These are phyloP conservation scores for Lycia hirtaria DNA, from an alignment of 2,888 invertebrate species.

Conservation along the genomic window DNA sequence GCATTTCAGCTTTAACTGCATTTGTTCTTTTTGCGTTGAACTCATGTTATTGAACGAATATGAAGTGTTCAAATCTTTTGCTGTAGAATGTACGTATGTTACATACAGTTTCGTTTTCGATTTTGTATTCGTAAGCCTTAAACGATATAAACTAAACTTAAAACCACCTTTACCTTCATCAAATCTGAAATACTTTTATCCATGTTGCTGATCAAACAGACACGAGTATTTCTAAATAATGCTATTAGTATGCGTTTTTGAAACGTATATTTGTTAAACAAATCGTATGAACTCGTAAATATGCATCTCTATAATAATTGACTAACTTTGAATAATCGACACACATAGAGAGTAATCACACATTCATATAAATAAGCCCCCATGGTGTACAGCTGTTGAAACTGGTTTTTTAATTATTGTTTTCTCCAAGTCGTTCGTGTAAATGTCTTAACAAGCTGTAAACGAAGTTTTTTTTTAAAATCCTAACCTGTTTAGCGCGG, in stretches of 20 bases:
- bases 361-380: not conserved
- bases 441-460: no score
- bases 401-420: no score
- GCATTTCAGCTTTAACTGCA: no score
- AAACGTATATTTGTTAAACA: slow-evolving; percentile 3
- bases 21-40: no score
- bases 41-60: no score
- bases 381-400: not conserved
- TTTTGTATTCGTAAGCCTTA: not conserved
- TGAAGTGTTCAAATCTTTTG: no score
- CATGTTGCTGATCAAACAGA: slow-evolving; percentile 15
- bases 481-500: no score
- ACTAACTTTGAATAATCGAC: slow-evolving; percentile 13
- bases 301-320: slow-evolving; percentile 15
- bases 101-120: not conserved
- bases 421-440: no score
- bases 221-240: slow-evolving; percentile 18
- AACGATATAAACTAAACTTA: not conserved
- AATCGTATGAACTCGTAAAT: slow-evolving; percentile 2
- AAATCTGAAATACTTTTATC: slow-evolving; percentile 17
- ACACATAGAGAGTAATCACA: not conserved
- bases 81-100: no score
- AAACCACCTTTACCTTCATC: not conserved
- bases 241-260: not conserved
- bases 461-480: no score